These are phyloP conservation scores for Oreohelix idahoensis DNA, from an alignment of 1,140 invertebrate genomes.

Conservation along the genomic window DNA sequence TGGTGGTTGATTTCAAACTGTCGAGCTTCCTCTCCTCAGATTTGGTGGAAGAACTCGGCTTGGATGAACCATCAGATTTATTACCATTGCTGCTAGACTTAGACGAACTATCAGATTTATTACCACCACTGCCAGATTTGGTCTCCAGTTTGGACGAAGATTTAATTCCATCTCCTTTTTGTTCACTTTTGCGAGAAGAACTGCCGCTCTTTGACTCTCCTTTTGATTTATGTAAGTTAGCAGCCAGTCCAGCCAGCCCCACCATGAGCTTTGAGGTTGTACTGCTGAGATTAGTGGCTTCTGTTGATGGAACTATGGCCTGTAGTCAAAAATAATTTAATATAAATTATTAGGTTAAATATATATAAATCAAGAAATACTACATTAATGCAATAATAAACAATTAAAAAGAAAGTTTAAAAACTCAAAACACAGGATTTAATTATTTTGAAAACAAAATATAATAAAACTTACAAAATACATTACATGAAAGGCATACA, in stretches of 20 bases:
- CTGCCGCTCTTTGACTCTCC: slow-evolving; percentile 52
- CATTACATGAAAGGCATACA: too few relatives aligned
- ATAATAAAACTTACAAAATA: too few relatives aligned
- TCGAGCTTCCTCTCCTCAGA: not conserved
- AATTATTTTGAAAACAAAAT: too few relatives aligned
- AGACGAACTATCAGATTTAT: slow-evolving; percentile 38
- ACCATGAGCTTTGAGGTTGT: slow-evolving; percentile 65
- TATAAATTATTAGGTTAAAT: too few relatives aligned
- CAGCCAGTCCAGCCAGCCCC: slow-evolving; percentile 73
- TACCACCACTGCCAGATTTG: slow-evolving; percentile 34
- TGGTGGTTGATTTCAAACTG: not conserved
- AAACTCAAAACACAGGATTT: too few relatives aligned
- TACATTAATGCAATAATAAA: too few relatives aligned
- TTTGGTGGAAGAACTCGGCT: too few relatives aligned
- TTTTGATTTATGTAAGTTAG: slow-evolving; percentile 68
- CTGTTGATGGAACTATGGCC: slow-evolving; percentile 36
- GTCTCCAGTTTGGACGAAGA: slow-evolving; percentile 38
- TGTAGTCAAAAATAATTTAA: not conserved
- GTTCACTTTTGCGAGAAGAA: slow-evolving; percentile 46
- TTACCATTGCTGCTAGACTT: slow-evolving; percentile 34
- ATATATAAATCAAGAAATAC: too few relatives aligned
- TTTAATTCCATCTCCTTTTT: slow-evolving; percentile 45
- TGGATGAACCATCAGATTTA: slow-evolving; percentile 18
- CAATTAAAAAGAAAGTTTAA: too few relatives aligned
- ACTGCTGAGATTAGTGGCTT: slow-evolving; percentile 28